Evolutionary conservation across 2,797 vertebrate species (phyloP).

Genomic region (Rhincodon typus): DNA sequence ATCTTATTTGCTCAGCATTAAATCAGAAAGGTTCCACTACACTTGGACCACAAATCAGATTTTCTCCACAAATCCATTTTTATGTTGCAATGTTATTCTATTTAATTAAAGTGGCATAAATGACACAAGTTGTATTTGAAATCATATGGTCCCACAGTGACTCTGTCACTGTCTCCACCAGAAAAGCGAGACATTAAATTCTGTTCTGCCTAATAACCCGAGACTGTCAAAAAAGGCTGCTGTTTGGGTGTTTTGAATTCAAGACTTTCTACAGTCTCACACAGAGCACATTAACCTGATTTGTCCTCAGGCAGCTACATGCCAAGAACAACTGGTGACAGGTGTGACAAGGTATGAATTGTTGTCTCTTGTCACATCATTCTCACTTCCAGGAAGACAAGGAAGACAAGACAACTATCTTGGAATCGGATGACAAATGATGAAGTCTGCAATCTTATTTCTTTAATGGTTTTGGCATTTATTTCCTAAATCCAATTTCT

Average conservation of each 20-base stretch:
- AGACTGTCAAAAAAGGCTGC: neutral
- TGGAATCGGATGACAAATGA: neutral
- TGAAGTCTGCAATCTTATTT: neutral
- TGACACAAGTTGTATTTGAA: neutral
- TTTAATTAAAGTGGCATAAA: neutral
- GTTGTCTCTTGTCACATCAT: neutral
- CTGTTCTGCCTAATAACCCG: neutral
- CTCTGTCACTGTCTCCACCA: neutral
- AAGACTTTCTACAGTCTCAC: neutral
- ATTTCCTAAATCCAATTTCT: neutral
- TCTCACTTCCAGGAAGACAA: neutral
- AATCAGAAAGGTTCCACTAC: neutral
- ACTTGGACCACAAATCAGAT: neutral
- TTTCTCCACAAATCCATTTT: neutral
- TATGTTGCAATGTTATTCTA: neutral
- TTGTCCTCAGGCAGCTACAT: neutral
- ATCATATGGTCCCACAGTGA: neutral
- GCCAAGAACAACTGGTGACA: neutral
- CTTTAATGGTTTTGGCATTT: neutral
- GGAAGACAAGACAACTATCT: neutral
- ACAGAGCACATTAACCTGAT: constrained; percentile 1
- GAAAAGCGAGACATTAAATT: neutral
- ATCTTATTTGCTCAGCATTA: neutral
- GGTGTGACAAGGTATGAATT: neutral
- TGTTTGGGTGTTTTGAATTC: neutral